Percentiles rank a stretch among this genome's conserved stretches.
Conservation (phyloP, 1,140 invertebrate genomes). For the Cherax destructor region DNA sequence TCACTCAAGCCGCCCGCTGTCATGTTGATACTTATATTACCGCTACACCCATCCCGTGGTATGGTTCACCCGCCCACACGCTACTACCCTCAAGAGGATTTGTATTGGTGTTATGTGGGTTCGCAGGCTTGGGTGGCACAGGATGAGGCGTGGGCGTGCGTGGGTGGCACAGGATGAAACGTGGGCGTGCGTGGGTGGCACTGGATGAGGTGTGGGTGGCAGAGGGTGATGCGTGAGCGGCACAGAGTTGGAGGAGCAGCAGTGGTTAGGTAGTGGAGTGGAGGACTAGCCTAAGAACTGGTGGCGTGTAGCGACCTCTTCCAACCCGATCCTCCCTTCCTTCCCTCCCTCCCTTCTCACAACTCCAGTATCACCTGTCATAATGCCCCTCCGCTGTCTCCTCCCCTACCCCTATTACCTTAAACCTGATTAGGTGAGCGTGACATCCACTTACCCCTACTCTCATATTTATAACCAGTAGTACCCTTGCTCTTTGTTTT, state of each 20-base stretch:
- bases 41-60: not conserved
- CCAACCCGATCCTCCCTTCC: not conserved
- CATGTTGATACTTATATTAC: not conserved
- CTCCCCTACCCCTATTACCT: not conserved
- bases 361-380: constrained; percentile 19
- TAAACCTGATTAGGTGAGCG: not conserved
- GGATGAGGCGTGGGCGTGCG: no score
- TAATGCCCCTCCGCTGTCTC: not conserved
- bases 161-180: no score
- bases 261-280: no score
- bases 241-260: not conserved
- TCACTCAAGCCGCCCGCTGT: not conserved
- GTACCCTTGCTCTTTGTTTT: no score
- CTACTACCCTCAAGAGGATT: no score
- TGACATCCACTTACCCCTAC: not conserved
- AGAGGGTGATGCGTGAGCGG: no score
- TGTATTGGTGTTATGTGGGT: no score
- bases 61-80: no score
- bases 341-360: not conserved
- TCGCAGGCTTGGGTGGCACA: no score
- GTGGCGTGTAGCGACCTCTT: not conserved
- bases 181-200: no score
- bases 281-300: not conserved
- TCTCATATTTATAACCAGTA: not conserved
- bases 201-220: not conserved